These are phyloP conservation scores for Pteromalus puparum DNA, from an alignment of 1,140 invertebrate genomes.

Conservation along the genomic window DNA sequence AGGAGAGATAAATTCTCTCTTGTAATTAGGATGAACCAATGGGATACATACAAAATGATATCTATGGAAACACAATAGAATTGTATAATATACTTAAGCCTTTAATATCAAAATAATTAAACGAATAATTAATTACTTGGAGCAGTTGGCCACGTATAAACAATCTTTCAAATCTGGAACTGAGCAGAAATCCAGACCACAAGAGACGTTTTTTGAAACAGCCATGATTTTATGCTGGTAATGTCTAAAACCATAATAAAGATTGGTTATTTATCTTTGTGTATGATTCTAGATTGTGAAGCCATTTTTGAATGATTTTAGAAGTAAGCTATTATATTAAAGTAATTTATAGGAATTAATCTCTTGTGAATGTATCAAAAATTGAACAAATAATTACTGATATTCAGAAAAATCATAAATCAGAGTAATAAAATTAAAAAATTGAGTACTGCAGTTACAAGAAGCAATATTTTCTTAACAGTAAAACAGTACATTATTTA, in stretches of 20 bases:
- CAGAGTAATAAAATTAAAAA: background rate
- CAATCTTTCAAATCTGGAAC: constrained; percentile 71
- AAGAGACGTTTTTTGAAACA: constrained; percentile 65
- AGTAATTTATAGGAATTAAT: background rate
- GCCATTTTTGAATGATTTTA: background rate
- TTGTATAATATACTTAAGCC: background rate
- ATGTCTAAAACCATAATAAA: background rate
- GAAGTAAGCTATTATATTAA: background rate
- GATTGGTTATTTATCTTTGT: background rate
- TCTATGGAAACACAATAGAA: constrained; percentile 68
- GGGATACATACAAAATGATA: constrained; percentile 81
- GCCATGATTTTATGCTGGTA: constrained; percentile 3
- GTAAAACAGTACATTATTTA: background rate
- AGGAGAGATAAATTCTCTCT: constrained; percentile 78
- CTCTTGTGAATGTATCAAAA: background rate
- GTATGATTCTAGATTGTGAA: background rate
- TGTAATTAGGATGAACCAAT: constrained; percentile 79
- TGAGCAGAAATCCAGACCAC: constrained; percentile 73
- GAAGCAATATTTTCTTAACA: background rate
- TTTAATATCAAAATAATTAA: background rate
- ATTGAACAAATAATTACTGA: background rate
- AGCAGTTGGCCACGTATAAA: constrained; percentile 59
- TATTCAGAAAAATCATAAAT: no score
- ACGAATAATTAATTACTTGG: constrained; percentile 57
- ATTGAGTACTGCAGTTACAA: background rate